Conservation (phyloP, 2,113 vertebrate species). For the Garra rufa region DNA sequence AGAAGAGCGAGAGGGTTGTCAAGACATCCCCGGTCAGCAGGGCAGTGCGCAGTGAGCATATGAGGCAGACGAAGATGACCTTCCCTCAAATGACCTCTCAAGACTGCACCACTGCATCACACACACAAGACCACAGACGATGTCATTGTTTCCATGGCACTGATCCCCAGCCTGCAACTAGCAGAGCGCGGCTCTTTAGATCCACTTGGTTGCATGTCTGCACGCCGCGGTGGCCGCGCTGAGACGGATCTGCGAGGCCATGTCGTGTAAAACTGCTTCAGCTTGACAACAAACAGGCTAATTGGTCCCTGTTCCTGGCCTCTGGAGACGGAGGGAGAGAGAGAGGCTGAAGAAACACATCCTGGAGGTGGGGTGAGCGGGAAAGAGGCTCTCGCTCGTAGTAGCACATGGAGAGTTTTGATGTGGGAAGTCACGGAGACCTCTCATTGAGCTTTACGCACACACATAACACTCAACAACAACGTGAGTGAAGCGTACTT, state of each 20-base stretch:
- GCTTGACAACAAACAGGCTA: slow-evolving; percentile 42
- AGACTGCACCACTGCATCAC: slow-evolving; percentile 39
- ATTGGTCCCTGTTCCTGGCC: slow-evolving; percentile 40
- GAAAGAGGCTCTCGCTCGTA: slow-evolving; percentile 12
- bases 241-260: slow-evolving; percentile 31
- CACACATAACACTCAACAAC: slow-evolving; percentile 29
- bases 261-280: slow-evolving; percentile 32
- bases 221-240: neutral
- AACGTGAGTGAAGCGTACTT: neutral
- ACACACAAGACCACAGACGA: slow-evolving; percentile 12
- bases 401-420: slow-evolving; percentile 5
- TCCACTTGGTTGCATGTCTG: slow-evolving; percentile 43
- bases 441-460: slow-evolving; percentile 49
- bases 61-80: slow-evolving; percentile 33
- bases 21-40: slow-evolving; percentile 39
- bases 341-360: slow-evolving; percentile 31
- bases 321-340: slow-evolving; percentile 23
- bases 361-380: neutral
- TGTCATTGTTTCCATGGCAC: slow-evolving; percentile 38
- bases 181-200: slow-evolving; percentile 30
- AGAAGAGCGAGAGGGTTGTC: slow-evolving; percentile 22
- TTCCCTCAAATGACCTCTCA: slow-evolving; percentile 26
- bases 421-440: slow-evolving; percentile 19
- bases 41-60: slow-evolving; percentile 27
- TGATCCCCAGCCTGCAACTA: slow-evolving; percentile 28